Evolutionary conservation across 2,888 invertebrate species (phyloP), one percentile per base, ranked within the genome.

Genomic region (Ametastegia equiseti): DNA sequence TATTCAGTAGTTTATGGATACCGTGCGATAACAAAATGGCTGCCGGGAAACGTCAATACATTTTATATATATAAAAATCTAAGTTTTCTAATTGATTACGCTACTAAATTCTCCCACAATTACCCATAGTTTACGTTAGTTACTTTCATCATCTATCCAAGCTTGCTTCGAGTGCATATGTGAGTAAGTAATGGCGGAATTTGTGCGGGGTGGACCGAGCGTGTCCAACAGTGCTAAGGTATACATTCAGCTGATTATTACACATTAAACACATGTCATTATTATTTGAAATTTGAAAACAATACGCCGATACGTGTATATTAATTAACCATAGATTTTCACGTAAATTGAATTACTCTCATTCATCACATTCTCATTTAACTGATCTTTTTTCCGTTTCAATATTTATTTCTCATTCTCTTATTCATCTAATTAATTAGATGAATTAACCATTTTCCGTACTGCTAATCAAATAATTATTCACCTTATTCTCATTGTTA

Each of bases 201-300:
- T 93, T 85, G 92, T 93, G 83, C 91, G 93, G 84, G 93, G 93
- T 85, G 92, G 92, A 82, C 92, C 92, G 81, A 92, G 92, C 86
- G 91, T 92, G 83, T 92, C 92, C 78, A 92, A 92, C 85, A 90
- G 91, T 86, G 89, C 91, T 79, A 93, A 92, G 90, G 93, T 92
- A 89, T 89, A 90, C 85, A 82, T 91, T 60, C 89, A 91, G 45
- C 65, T 65, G 65, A 79, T 33, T 45, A 65, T 57, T 45, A 30
- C 30, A 69, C 27, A 19, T 36, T 57, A 27, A n/a, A 80, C 27
- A 80, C 65, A 80, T 80, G 71, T 73, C 47, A 71, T 36, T 80
- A 57, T 80, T 80, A 27, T 80, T 73, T 42, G 57, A 78, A 30
- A 42, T n/a, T 63, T 42, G 23, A 39, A 39, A 50, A 75, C 30